Percentiles rank a stretch among this genome's conserved stretches.
Conservation (phyloP, 2,113 vertebrate genomes). For the Aptenodytes forsteri region DNA sequence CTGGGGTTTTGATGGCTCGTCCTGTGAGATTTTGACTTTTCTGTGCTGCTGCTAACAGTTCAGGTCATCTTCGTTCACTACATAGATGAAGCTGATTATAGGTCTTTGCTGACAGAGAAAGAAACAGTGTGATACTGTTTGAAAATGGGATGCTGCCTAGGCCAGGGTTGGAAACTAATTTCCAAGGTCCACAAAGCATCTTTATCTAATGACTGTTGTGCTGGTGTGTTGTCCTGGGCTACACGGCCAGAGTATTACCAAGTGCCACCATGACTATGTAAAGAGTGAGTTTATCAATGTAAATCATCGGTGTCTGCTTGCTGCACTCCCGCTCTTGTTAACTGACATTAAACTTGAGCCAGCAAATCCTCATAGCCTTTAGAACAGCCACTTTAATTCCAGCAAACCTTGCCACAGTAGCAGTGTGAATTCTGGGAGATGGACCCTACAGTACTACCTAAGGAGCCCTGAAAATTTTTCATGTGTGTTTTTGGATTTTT, state of each 20-base stretch:
- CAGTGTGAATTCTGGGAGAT: not conserved
- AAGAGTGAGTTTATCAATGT: not conserved
- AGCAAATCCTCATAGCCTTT: not conserved
- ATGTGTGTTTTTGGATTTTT: not conserved
- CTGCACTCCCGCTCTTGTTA: not conserved
- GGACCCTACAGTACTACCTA: not conserved
- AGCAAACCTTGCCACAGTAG: not conserved
- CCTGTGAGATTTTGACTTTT: not conserved
- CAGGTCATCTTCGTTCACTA: not conserved
- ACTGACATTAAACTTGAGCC: not conserved
- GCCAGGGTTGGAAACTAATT: not conserved
- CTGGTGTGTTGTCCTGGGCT: not conserved
- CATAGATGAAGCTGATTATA: not conserved
- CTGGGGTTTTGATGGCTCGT: not conserved
- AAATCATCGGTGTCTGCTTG: not conserved
- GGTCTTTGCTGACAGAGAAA: not conserved
- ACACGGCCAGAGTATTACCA: not conserved
- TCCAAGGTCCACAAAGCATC: not conserved
- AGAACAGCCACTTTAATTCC: not conserved
- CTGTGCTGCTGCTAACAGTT: not conserved
- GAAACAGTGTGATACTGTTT: not conserved
- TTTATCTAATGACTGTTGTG: not conserved
- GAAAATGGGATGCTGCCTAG: not conserved
- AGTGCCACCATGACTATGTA: not conserved
- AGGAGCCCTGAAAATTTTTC: not conserved